Percentiles rank a stretch among this genome's conserved stretches.
Evolutionary conservation across 2,797 vertebrate genomes (phyloP).

Genomic region (Rhabdophis nuchalis): DNA sequence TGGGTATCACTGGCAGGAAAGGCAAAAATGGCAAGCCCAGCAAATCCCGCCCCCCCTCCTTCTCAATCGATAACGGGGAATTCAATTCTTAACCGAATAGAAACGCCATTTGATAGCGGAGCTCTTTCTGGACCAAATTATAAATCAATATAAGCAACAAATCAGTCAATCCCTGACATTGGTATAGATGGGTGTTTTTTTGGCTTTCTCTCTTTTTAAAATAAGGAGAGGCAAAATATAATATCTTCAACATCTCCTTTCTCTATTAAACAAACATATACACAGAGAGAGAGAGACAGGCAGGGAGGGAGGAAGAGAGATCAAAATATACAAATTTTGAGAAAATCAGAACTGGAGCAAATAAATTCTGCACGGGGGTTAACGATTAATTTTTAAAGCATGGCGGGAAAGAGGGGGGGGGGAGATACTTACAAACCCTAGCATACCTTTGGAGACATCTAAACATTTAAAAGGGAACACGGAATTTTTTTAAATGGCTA

Average conservation of each 20-base stretch:
- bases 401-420: neutral
- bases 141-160: conserved; percentile 52
- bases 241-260: neutral
- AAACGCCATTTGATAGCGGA: conserved; percentile 39
- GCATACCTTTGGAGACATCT: neutral
- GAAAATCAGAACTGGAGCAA: neutral
- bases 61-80: conserved; percentile 20
- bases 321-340: neutral
- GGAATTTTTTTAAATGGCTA: neutral
- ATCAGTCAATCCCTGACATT: conserved; percentile 45
- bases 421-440: neutral
- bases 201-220: neutral
- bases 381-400: neutral
- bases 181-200: neutral
- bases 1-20: neutral
- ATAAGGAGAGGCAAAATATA: neutral
- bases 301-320: too few relatives aligned
- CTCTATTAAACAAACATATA: too few relatives aligned
- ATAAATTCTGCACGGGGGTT: neutral
- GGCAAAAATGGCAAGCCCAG: conserved; percentile 2
- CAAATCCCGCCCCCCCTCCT: neutral
- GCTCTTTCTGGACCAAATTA: conserved; percentile 34
- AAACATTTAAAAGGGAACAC: neutral
- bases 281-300: neutral
- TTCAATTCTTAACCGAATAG: conserved; percentile 55